These are phyloP conservation scores for Lamellibrachia luymesi DNA, from an alignment of 1,140 invertebrate genomes.

Conservation along the genomic window DNA sequence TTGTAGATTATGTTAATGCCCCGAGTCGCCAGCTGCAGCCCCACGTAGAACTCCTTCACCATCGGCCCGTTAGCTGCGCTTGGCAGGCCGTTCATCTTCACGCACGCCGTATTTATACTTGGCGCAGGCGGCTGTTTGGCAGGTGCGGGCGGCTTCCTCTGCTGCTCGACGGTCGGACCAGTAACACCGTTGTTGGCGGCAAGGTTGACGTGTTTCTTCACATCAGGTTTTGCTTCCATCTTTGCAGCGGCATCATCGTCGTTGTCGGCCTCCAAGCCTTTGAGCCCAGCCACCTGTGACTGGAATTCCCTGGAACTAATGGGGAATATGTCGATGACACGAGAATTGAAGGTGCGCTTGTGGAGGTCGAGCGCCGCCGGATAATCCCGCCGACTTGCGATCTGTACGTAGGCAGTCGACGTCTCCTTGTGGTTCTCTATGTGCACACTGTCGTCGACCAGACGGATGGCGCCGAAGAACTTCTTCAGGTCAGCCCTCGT, in stretches of 20 bases:
- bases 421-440: conserved; percentile 66
- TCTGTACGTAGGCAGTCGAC: conserved; percentile 70
- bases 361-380: conserved; percentile 43
- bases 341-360: conserved; percentile 10
- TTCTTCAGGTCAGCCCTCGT: conserved; percentile 33
- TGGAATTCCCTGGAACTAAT: conserved; percentile 30
- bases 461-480: conserved; percentile 35
- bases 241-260: background rate
- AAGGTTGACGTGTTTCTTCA: conserved; percentile 3
- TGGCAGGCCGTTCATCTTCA: conserved; percentile 75
- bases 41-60: conserved; percentile 76
- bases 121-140: background rate
- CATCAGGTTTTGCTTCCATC: conserved; percentile 6
- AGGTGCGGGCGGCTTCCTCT: background rate
- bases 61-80: conserved; percentile 72
- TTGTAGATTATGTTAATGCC: conserved; percentile 77
- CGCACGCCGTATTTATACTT: conserved; percentile 53
- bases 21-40: conserved; percentile 71
- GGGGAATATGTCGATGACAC: background rate
- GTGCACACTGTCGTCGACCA: conserved; percentile 61
- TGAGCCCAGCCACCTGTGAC: conserved; percentile 38
- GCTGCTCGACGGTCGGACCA: background rate
- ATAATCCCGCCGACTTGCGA: conserved; percentile 67
- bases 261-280: conserved; percentile 6
- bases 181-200: background rate